Evolutionary conservation across 2,113 vertebrate species (phyloP).

Genomic region (Equus quagga): DNA sequence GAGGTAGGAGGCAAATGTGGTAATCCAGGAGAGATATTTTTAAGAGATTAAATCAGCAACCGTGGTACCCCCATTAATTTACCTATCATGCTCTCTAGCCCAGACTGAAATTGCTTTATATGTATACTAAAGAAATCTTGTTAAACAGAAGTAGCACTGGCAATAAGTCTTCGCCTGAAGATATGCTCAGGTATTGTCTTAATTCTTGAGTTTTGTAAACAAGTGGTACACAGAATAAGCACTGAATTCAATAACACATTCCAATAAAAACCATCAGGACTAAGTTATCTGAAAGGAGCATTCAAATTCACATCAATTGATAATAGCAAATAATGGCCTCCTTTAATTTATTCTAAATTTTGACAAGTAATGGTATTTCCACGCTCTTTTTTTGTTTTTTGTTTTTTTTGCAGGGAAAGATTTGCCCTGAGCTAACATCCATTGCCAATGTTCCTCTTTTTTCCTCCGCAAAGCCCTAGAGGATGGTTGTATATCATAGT

Average conservation of each 20-base stretch:
- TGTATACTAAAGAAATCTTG: background rate
- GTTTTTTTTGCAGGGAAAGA: no score
- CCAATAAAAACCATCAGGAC: background rate
- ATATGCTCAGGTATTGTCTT: background rate
- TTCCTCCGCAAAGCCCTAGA: no score
- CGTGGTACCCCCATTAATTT: background rate
- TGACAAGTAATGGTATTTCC: background rate
- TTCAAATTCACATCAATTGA: background rate
- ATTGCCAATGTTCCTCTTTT: no score
- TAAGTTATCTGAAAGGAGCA: background rate
- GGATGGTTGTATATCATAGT: no score
- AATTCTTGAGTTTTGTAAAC: background rate
- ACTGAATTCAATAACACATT: background rate
- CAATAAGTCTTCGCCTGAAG: background rate
- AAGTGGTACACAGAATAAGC: background rate
- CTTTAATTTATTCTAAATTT: conserved; percentile 26
- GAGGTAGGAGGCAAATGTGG: background rate
- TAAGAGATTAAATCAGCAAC: background rate
- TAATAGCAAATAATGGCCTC: background rate
- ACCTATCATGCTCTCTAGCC: background rate
- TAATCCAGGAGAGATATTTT: background rate
- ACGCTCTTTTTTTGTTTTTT: background rate
- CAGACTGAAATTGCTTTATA: background rate
- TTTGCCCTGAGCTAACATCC: no score
- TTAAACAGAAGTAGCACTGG: background rate